A percentile compares a stretch with the other conserved stretches of the same genome.
These are phyloP conservation scores for Microhierax caerulescens DNA, from an alignment of 2,797 vertebrate species.

Conservation along the genomic window DNA sequence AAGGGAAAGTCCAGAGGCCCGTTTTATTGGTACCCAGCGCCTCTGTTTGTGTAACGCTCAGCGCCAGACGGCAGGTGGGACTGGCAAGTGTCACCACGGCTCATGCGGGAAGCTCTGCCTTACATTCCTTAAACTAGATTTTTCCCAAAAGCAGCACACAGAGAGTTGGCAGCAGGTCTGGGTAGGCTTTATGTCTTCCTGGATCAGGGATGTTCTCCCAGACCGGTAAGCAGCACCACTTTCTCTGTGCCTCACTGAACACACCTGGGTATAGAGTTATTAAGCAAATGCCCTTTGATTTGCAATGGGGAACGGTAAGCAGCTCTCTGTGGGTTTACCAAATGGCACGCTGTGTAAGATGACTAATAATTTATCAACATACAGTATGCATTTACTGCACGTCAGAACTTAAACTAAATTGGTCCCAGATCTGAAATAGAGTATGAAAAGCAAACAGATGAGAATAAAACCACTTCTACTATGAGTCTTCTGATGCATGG, in stretches of 20 bases:
- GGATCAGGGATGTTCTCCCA: neutral
- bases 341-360: neutral
- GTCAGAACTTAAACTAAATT: neutral
- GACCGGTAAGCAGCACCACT: neutral
- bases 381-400: neutral
- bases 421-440: neutral
- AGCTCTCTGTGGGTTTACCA: neutral
- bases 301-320: neutral
- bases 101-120: neutral
- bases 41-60: neutral
- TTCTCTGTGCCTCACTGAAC: neutral
- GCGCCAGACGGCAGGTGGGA: fast-evolving
- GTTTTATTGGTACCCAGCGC: fast-evolving
- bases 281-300: neutral
- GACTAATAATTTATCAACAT: neutral
- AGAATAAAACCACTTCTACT: neutral
- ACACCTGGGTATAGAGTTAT: neutral
- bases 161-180: neutral
- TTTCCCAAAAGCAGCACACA: neutral
- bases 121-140: neutral
- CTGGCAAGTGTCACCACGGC: fast-evolving
- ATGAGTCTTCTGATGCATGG: neutral
- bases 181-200: neutral
- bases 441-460: neutral
- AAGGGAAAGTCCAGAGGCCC: neutral